Evolutionary conservation across 2,797 vertebrate species (phyloP), one percentile per base, ranked within the genome.

Genomic region (Odontamblyopus rebecca): DNA sequence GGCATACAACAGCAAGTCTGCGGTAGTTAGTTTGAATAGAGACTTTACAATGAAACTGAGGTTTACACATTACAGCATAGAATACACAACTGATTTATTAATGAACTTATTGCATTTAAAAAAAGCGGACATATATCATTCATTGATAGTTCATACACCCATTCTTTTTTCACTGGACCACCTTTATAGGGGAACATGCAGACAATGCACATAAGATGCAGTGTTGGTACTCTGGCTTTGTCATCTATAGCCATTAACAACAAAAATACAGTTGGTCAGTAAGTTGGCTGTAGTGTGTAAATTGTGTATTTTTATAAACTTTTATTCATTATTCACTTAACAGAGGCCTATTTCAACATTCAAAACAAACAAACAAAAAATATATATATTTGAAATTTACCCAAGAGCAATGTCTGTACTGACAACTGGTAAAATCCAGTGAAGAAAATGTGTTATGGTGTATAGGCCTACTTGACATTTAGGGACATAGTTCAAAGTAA

Each of bases 1-100:
- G 76, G 71, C 64, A 29, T 32, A 80, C 62, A 70, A 68, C 71
- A 72, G 78, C 75, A 72, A 69, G 73, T 76, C 67, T 61, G 81
- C 73, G 44, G 26, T 27, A 11, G 26, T 29, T 50, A 35, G 18
- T 38, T 13, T n/a, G 32, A n/a, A 63, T n/a, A 63, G 30, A 8
- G 6, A 30, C 1, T 30, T 30, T 30, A 18, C 1, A 35, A 8
- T 19, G 1, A 3, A 66, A 51, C 16, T 29, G 41, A 6, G 23
- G 12, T 13, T 9, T 6, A 18, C 13, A 44, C 5, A 7, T 15
- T 23, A 63, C 3, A 38, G 44, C 30, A 15, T 6, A 15, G 12
- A 26, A 48, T 16, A 48, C 44, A n/a, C 32, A 62, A 41, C 19
- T n/a, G 30, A 41, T n/a, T 1, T 19, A 32, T 8, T 38, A 26